phyloP scores from a whole-genome alignment of 2,888 invertebrate species.

The Belgica antarctica region DNA sequence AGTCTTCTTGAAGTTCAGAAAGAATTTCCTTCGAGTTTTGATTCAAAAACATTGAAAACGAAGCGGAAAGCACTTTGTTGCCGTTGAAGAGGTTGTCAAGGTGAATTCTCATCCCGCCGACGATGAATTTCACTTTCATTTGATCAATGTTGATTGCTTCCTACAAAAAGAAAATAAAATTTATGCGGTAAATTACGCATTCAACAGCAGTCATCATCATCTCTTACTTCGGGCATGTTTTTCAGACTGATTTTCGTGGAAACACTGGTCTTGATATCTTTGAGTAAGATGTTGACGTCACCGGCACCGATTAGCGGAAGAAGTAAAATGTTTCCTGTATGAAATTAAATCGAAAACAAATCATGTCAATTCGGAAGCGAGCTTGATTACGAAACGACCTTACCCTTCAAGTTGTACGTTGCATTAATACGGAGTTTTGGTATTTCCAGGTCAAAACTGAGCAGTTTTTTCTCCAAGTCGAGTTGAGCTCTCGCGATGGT shows the following conservation, averaged over 20 bases:
- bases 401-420: conserved; percentile 60
- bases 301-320: conserved; percentile 61
- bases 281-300: conserved; percentile 57
- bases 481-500: conserved; percentile 54
- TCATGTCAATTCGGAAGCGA: neutral
- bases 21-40: conserved; percentile 62
- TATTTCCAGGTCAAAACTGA: conserved; percentile 60
- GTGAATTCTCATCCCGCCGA: conserved; percentile 58
- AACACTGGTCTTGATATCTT: conserved; percentile 59
- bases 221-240: conserved; percentile 53
- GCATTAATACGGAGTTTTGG: conserved; percentile 60
- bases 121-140: conserved; percentile 60
- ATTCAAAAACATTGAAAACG: conserved; percentile 61
- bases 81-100: conserved; percentile 63
- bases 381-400: neutral
- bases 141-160: conserved; percentile 57
- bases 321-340: conserved; percentile 57
- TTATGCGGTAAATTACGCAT: too few species aligned
- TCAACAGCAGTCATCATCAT: too few species aligned
- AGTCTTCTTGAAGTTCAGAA: conserved; percentile 56
- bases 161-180: conserved; percentile 46
- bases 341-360: conserved; percentile 1
- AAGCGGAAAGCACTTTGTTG: conserved; percentile 61
- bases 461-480: conserved; percentile 56
- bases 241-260: conserved; percentile 57